Evolutionary conservation across 1,140 invertebrate species (phyloP), one percentile per base, ranked within the genome.

Genomic region (Drosophila hydei): DNA sequence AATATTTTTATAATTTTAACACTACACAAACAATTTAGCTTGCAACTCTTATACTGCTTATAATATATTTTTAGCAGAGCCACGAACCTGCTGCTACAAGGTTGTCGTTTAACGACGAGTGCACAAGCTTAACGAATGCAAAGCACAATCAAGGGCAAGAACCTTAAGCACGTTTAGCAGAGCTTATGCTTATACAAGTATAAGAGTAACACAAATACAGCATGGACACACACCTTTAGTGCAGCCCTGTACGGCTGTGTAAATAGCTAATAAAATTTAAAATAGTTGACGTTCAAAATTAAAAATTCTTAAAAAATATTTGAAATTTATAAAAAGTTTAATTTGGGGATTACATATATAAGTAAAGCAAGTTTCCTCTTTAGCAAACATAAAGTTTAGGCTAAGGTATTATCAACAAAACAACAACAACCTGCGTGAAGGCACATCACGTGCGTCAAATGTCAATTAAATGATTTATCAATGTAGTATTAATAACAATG

Each of bases 391-490:
- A 16, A 42, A 7, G 14, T 42, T 16, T 16, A 11, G 30, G 27
- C 7, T 30, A 30, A 7, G 12, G 7, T 42, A 42, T 16, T 7
- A 8, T 21, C 47, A n/a, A 16, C 27, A 14, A 30, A 58, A 27
- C 25, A n/a, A 52, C 55, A 14, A 55, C 18, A 51, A 62, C 80
- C 74, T 77, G n/a, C n/a, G n/a, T n/a, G 68, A 64, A 88, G 19
- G 67, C 83, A 21, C 25, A 55, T 88, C 83, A 88, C 83, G 83
- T 88, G 75, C 83, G 16, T 65, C 61, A 68, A 89, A 83, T 78
- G 78, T 75, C 77, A 81, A 87, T 87, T 78, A 87, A 88, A 72
- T 78, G 72, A 85, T 74, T 75, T 69, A 75, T 64, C 19, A 25
- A 64, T 60, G 14, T 47, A 59, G 60, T 62, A 77, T 75, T 87